Conservation (phyloP, 2,113 vertebrate species). For the Geococcyx californianus region DNA sequence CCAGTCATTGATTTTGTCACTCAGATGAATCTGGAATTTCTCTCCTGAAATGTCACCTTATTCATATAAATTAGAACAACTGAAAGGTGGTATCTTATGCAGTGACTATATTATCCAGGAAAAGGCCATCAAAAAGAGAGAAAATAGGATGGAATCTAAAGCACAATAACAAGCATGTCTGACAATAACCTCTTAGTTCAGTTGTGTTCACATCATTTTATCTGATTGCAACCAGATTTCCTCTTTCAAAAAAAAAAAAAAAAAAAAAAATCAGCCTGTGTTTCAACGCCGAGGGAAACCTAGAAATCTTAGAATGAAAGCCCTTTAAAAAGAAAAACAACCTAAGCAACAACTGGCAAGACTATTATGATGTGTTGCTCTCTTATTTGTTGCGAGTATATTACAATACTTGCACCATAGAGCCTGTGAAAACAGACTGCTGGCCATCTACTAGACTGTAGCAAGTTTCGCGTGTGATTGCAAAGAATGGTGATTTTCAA, state of each 20-base stretch:
- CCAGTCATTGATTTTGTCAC: not conserved
- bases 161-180: not conserved
- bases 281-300: not conserved
- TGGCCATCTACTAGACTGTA: not conserved
- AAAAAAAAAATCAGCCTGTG: not conserved
- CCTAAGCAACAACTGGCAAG: not conserved
- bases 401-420: not conserved
- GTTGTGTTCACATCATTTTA: not conserved
- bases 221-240: not conserved
- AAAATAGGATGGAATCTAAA: not conserved
- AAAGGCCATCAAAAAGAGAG: not conserved
- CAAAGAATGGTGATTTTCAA: not conserved
- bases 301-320: not conserved
- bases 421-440: not conserved
- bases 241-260: not conserved
- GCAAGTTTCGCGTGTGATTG: not conserved
- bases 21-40: not conserved
- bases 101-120: not conserved
- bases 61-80: not conserved
- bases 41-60: not conserved
- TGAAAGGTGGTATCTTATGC: not conserved
- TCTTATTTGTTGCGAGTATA: not conserved
- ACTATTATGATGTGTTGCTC: not conserved
- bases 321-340: not conserved
- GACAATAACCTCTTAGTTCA: not conserved